Conservation (phyloP, 2,888 invertebrate genomes). For the Tiliacea citrago region DNA sequence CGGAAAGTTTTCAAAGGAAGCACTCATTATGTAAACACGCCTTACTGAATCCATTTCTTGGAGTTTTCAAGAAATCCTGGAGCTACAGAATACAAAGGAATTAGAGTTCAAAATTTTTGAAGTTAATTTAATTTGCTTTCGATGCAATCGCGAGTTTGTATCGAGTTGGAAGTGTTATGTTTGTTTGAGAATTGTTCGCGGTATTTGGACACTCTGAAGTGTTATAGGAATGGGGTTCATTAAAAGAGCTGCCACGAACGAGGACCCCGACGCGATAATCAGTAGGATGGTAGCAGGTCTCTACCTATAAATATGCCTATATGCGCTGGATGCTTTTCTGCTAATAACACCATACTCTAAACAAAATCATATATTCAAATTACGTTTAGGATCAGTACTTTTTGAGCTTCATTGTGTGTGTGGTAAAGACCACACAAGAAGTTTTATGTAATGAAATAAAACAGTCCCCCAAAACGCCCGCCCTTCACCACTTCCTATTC, state of each 20-base stretch:
- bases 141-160: conserved; percentile 17
- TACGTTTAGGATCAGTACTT: background rate
- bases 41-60: conserved; percentile 46
- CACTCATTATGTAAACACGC: conserved; percentile 60
- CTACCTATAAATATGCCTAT: too few species aligned
- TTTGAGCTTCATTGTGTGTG: too few species aligned
- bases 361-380: background rate
- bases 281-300: background rate
- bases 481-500: background rate
- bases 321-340: background rate
- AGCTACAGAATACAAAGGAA: conserved; percentile 40
- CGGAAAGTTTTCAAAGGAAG: conserved; percentile 53
- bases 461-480: background rate
- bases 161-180: background rate
- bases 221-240: background rate
- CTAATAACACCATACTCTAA: background rate
- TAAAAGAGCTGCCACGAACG: background rate
- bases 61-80: conserved; percentile 34
- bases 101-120: conserved; percentile 49
- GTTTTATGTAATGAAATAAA: background rate
- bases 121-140: conserved; percentile 22
- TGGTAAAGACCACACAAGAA: too few species aligned
- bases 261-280: background rate
- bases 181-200: conserved; percentile 6
- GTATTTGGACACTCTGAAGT: background rate